Evolutionary conservation across 2,888 invertebrate genomes (phyloP), one percentile per base, ranked within the genome.

Genomic region (Stenodema calcarata): DNA sequence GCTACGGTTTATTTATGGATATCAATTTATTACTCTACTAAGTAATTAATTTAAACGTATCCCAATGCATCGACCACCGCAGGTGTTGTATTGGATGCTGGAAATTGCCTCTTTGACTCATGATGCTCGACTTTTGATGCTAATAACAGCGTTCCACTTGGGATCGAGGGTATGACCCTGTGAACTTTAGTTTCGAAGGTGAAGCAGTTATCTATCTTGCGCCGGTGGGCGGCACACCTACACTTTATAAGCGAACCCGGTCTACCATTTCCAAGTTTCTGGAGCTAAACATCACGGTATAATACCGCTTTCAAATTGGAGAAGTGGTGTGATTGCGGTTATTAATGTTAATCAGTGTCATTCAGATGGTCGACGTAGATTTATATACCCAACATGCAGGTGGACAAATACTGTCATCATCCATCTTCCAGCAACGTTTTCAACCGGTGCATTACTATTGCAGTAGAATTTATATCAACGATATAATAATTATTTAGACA

Each of bases 81-180:
- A n/a, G n/a, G 7, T 35, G 35, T 35, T 7, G 7, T 35, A 35
- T 35, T 7, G 35, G 35, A 35, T 35, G 35, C 35, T 35, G 35
- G 35, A 7, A 35, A 35, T 2, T 2, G n/a, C 16, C 50, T 16
- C 1, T 6, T 50, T n/a, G n/a, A 50, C n/a, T n/a, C n/a, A n/a
- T 50, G n/a, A n/a, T 50, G n/a, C 50, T 50, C 50, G 50, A 50
- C n/a, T 50, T 50, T 70, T 70, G 30, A 70, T 4, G 27, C 27
- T 4, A 27, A 70, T 27, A 70, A 70, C 18, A 11, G 27, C 30
- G 70, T 70, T 18, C 23, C 3, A 30, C 27, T n/a, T 28, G 12
- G 30, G 75, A 6, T 75, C 35, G 76, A 30, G 76, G 76, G 27
- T 76, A 16, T 35, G 76, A 76, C 76, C 76, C 28, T 76, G 76